Evolutionary conservation across 2,888 invertebrate genomes (phyloP).

Genomic region (Pycnomerus fuliginosus): DNA sequence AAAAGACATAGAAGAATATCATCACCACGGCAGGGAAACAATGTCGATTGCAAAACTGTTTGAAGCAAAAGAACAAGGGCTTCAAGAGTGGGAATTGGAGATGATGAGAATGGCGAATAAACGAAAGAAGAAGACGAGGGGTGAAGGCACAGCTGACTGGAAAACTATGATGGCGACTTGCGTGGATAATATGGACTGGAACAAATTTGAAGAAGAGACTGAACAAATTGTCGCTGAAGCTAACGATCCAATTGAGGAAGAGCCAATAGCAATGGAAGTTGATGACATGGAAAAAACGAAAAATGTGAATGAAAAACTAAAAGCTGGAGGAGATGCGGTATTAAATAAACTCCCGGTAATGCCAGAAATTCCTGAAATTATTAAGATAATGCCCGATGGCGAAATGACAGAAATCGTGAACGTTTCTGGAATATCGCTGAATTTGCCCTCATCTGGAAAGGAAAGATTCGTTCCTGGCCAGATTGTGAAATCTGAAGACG

Average conservation of each 20-base stretch:
- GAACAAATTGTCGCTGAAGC: constrained; percentile 46
- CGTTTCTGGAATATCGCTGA: constrained; percentile 60
- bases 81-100: constrained; percentile 49
- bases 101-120: constrained; percentile 47
- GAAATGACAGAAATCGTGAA: constrained; percentile 61
- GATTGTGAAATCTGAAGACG: constrained; percentile 64
- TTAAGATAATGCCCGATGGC: constrained; percentile 62
- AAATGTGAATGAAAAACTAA: constrained; percentile 62
- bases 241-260: constrained; percentile 52
- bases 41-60: constrained; percentile 65
- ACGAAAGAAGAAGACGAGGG: constrained; percentile 44
- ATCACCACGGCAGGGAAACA: constrained; percentile 49
- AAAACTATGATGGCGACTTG: constrained; percentile 45
- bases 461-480: constrained; percentile 73
- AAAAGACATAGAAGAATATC: constrained; percentile 56
- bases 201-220: constrained; percentile 49
- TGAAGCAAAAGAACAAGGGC: constrained; percentile 47
- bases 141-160: constrained; percentile 47
- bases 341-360: constrained; percentile 61
- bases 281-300: constrained; percentile 61
- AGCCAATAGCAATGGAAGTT: constrained; percentile 50
- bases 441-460: constrained; percentile 59
- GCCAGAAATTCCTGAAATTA: constrained; percentile 63
- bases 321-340: constrained; percentile 55
- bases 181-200: constrained; percentile 47